Evolutionary conservation across 2,888 invertebrate genomes (phyloP), one percentile per base, ranked within the genome.

Genomic region (Scaptomyza flava): DNA sequence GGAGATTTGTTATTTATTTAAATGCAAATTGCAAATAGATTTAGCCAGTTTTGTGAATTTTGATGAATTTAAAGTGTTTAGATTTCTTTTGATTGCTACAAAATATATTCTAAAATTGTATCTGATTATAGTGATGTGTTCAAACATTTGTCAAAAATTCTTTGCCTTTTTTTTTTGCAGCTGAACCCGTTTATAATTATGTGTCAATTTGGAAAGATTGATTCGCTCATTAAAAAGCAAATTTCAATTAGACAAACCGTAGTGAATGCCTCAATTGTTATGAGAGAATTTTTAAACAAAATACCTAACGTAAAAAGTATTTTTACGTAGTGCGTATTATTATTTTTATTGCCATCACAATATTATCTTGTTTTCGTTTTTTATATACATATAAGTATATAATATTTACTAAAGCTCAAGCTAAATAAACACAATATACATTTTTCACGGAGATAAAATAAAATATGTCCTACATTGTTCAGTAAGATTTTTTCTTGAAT

Each of bases 11-110:
- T 59, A 71, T 71, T 66, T 70, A 67, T 71, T 74, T 78, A 75
- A 79, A 79, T 81, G 77, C 74, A 77, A 84, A 79, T 81, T 67
- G 74, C 71, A 79, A 81, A 84, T 72, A 56, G 60, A 59, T 74
- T 62, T 75, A 72, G 76, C 73, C 65, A 69, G 82, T 85, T 77
- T 75, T 33, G 56, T 62, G n/a, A 52, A 47, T 62, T 59, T 68
- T 54, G n/a, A 20, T 58, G 48, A 46, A 52, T 51, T 48, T 68
- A 30, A 46, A 54, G 41, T 59, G 57, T 65, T 47, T 61, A 31
- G 20, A 60, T 65, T 77, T 64, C 42, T 71, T 58, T 65, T 62
- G 51, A 62, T 59, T 59, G 57, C 45, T 43, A 63, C 51, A 48
- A 50, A 67, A 46, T 47, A 6, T 51, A 52, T 74, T 73, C 52